These are phyloP conservation scores for Chinchilla lanigera DNA, from an alignment of 2,113 vertebrate genomes.

Conservation along the genomic window DNA sequence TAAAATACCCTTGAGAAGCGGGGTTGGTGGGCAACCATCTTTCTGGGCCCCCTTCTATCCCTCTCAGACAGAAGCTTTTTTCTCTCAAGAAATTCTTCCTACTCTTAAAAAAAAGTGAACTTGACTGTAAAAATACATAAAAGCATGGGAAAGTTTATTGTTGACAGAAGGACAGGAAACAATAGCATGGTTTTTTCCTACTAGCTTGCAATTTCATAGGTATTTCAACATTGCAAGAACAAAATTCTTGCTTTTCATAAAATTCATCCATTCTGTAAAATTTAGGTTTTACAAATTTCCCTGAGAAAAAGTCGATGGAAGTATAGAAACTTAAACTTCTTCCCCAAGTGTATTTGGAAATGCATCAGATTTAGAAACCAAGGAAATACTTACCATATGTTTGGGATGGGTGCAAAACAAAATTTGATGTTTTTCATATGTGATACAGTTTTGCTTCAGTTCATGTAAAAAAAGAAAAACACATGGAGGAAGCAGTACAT, in stretches of 20 bases:
- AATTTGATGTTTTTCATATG: constrained; percentile 72
- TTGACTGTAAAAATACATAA: not conserved
- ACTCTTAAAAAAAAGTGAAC: too few species aligned
- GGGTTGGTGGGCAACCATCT: too few species aligned
- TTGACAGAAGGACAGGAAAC: constrained; percentile 67
- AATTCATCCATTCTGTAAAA: constrained; percentile 73
- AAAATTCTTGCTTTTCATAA: constrained; percentile 71
- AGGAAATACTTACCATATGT: constrained; percentile 83
- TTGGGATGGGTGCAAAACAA: constrained; percentile 4
- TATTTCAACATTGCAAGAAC: not conserved
- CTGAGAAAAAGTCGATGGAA: constrained; percentile 53
- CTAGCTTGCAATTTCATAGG: constrained; percentile 55
- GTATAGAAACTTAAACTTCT: constrained; percentile 77
- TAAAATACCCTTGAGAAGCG: too few species aligned
- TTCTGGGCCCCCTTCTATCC: too few species aligned
- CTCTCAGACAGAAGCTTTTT: too few species aligned
- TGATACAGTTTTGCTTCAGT: constrained; percentile 71
- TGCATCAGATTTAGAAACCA: constrained; percentile 76
- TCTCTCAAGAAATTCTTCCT: too few species aligned
- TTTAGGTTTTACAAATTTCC: constrained; percentile 67
- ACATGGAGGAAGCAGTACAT: constrained; percentile 56
- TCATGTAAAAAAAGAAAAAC: constrained; percentile 50
- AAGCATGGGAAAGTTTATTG: constrained; percentile 16
- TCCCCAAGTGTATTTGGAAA: constrained; percentile 78
- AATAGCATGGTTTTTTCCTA: constrained; percentile 48